Base-by-base conservation (phyloP, 2,797 vertebrate species). In the Varecia variegata region DNA sequence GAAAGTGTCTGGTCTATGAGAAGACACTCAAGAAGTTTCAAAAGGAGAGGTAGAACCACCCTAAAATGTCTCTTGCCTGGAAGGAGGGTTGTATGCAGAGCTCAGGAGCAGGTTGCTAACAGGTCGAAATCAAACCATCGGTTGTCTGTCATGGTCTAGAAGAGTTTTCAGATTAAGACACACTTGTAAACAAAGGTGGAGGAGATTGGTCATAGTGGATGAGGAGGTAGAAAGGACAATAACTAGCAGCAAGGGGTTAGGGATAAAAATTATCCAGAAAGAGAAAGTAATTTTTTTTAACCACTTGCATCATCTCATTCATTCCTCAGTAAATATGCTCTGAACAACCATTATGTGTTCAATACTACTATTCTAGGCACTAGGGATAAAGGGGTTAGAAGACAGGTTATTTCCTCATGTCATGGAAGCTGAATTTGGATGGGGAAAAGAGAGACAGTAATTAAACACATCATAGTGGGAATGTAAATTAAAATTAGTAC, bases 41-140 rank as follows among this genome's bases (percentile, higher is more conserved):
- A 27, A 73, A 90, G 99, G 99, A 98, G 99, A 99, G 99, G 99
- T 94, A 99, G 99, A 99, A 99, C 99, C 96, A 98, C 99, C 98
- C 98, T 97, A 99, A 99, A 98, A 98, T 99, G 90, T 99, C 99
- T 81, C 98, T 99, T 4, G 98, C 98, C 79, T 99, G 99, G 98
- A 99, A 99, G 99, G 99, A 99, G 97, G 99, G 99, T 70, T 99
- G 99, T 3, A 98, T 99, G 98, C 96, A 97, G 99, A 97, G 99
- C 99, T 98, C 99, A 99, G 98, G 98, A 99, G 96, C 98, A 98
- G 50, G 52, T 27, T 94, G 98, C 98, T 38, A 99, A 99, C 38
- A 99, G 99, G 77, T 99, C 9, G 45, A 25, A 40, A 32, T 3
- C 8, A 98, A 99, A 98, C 43, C 35, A 0, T 13, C 11, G 1